A percentile compares a stretch with the other conserved stretches of the same genome.
Conservation (phyloP, 30 jellyfish, hydroid and myxozoan genomes). For the Cassiopea andromeda region DNA sequence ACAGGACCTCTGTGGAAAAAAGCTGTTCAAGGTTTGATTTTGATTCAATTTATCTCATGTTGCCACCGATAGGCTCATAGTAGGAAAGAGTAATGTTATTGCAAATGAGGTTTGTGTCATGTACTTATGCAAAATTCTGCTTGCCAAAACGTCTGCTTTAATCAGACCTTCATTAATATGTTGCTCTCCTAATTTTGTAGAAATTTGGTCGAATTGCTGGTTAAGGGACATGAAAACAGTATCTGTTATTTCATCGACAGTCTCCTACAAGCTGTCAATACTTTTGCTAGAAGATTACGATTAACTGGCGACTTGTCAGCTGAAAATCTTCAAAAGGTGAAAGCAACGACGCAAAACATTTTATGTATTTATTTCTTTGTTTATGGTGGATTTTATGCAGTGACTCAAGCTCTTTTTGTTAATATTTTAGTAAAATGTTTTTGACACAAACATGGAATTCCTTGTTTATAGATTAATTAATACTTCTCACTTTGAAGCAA, state of each 20-base stretch:
- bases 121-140: background rate
- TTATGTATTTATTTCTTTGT: no score
- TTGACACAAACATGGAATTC: no score
- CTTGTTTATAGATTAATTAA: no score
- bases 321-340: conserved; percentile 34
- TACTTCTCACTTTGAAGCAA: no score
- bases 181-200: background rate
- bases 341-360: background rate
- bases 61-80: no score
- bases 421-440: no score
- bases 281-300: conserved; percentile 16
- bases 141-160: background rate
- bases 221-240: conserved; percentile 52
- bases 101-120: background rate
- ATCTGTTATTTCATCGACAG: conserved; percentile 31
- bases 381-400: background rate
- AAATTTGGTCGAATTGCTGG: conserved; percentile 19
- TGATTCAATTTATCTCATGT: background rate
- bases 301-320: conserved; percentile 50
- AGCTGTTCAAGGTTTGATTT: conserved; percentile 41
- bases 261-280: conserved; percentile 8
- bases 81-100: background rate
- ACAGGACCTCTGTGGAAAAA: background rate
- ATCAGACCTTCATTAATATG: no score
- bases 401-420: background rate